Evolutionary conservation across 2,113 vertebrate species (phyloP), one percentile per base, ranked within the genome.

Genomic region (Ondatra zibethicus): DNA sequence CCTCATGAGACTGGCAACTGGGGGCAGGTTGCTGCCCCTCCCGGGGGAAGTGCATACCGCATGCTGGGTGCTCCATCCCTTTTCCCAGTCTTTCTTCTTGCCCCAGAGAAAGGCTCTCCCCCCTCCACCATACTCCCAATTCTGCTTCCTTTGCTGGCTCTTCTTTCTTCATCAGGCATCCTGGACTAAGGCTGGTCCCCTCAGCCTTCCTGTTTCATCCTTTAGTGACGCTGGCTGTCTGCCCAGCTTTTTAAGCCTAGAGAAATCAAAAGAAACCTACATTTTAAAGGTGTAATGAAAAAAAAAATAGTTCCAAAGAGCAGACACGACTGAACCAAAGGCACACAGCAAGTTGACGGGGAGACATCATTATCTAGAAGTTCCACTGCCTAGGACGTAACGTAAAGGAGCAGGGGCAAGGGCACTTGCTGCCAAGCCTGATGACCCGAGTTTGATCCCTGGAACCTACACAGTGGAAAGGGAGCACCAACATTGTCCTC

Each of bases 221-320:
- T 75, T 27, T 78, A 92, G 13, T 77, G 78, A 87, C 5, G 10
- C 58, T 25, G 75, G 33, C 58, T 11, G 9, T 16, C 45, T 13
- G 3, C 12, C 50, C 63, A 45, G 39, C 86, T 91, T 92, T 82
- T 58, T 58, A 89, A 86, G 36, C 8, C 14, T 36, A 29, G 16
- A 21, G 66, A 85, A 93, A 63, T 92, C 63, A 80, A 85, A 86
- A 88, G 86, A 77, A 92, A 36, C 27, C 33, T 65, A 52, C 82
- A n/a, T n/a, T 88, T 92, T 89, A 95, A 72, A 81, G 45, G 70
- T 23, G 16, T 0, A 19, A 89, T 39, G 55, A 55, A 70, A 93
- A 31, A 88, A 94, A 39, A 89, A 82, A 80, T 25, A 78, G 39
- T 55, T 76, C 42, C 77, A 66, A 78, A 91, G 66, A 88, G 31